Evolutionary conservation across 2,113 vertebrate species (phyloP).

Genomic region (Campylomormyrus numenius): DNA sequence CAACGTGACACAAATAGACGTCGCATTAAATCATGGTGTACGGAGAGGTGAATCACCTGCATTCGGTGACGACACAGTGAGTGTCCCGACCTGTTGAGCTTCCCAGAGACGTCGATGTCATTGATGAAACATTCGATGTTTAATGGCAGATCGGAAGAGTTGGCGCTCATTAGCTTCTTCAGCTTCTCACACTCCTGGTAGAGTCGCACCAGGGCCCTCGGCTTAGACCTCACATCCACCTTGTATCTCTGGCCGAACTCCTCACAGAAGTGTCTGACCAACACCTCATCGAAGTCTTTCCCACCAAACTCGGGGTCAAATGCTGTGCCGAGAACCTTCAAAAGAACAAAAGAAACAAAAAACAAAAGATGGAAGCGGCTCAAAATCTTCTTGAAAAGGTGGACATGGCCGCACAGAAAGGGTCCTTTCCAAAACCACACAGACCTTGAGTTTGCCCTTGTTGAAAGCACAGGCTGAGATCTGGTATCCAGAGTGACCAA

Average conservation of each 20-base stretch:
- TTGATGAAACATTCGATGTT: constrained; percentile 99
- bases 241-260: constrained; percentile 94
- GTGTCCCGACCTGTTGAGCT: constrained; percentile 73
- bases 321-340: constrained; percentile 78
- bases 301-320: constrained; percentile 86
- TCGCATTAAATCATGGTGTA: neutral
- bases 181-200: constrained; percentile 49
- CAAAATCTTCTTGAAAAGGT: neutral
- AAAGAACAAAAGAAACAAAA: constrained; percentile 39
- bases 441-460: constrained; percentile 92
- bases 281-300: constrained; percentile 83
- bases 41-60: neutral
- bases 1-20: constrained; percentile 22
- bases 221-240: constrained; percentile 86
- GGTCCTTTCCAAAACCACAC: constrained; percentile 10
- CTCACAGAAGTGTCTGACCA: constrained; percentile 87
- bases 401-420: neutral
- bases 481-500: constrained; percentile 93
- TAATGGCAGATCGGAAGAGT: constrained; percentile 87
- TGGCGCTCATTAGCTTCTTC: constrained; percentile 95
- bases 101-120: constrained; percentile 86
- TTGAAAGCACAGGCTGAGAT: constrained; percentile 96
- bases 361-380: neutral
- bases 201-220: constrained; percentile 81
- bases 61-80: neutral